phyloP scores from a whole-genome alignment of 1,140 invertebrate genomes.

The Yoshiicerus persimilis region DNA sequence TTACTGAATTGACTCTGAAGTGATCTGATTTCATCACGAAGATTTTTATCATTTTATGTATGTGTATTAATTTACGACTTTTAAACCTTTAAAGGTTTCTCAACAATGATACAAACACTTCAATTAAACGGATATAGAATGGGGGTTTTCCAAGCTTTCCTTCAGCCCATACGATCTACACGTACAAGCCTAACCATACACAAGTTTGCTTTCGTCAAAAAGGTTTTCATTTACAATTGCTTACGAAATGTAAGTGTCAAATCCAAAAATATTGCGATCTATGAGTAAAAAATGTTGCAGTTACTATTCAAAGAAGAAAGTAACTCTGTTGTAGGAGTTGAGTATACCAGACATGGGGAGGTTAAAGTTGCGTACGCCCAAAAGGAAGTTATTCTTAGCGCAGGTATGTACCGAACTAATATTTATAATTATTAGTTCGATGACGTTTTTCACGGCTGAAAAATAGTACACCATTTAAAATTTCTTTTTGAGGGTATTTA shows the following conservation, averaged over 20 bases:
- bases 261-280: too few species aligned
- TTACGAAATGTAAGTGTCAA: too few species aligned
- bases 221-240: neutral
- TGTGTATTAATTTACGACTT: too few species aligned
- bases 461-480: neutral
- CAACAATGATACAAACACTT: too few species aligned
- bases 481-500: neutral
- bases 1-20: neutral
- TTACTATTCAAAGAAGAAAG: neutral
- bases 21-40: neutral
- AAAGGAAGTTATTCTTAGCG: slow-evolving; percentile 51
- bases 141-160: too few species aligned
- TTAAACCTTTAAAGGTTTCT: too few species aligned
- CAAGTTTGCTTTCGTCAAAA: slow-evolving; percentile 26
- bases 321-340: neutral
- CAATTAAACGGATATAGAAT: too few species aligned
- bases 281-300: neutral
- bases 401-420: slow-evolving; percentile 31
- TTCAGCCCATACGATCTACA: too few species aligned
- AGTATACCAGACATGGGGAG: neutral
- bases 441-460: neutral
- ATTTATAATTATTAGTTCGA: neutral
- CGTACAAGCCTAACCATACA: neutral
- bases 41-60: too few species aligned
- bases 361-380: neutral